Base-by-base conservation (phyloP, 1,140 invertebrate species). In the Cardiocondyla obscurior region DNA sequence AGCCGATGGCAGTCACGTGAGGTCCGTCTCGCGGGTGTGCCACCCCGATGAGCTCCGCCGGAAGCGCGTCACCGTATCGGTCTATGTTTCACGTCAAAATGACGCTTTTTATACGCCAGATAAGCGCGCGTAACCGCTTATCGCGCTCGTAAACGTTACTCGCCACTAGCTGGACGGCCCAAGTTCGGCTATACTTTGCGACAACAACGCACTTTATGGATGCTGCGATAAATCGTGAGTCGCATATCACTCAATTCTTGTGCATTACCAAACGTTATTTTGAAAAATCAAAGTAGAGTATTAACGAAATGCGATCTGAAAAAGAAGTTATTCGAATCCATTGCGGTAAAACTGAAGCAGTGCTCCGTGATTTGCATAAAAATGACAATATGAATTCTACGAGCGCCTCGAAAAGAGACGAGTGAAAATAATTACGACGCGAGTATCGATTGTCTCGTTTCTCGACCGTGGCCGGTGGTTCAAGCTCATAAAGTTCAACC, bases 391-490 rank as follows among this genome's bases (percentile, higher is more conserved):
- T 10, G 49, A 7, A 7, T 16, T 57, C 22, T 14, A 57, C 42
- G 30, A 33, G 44, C 16, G 12, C 12, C 8, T n/a, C 28, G n/a
- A 62, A 22, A n/a, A 46, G 2, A 55, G 39, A 46, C 8, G 12
- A 4, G 28, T 5, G 42, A 64, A 76, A 76, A 76, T 64, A 76
- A 49, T 76, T 19, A 28, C 57, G 39, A 22, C 57, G 30, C 7
- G 3, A 46, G 28, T 76, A 76, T 76, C 42, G 57, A 76, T 76
- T 76, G 28, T 76, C 55, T 62, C 55, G 30, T 60, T n/a, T n/a
- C 72, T 44, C 39, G 19, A 46, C 33, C 8, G 25, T 12, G 36
- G 12, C 25, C 53, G 33, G 28, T 33, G 42, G 57, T 76, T n/a
- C 57, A 51, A 64, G 14, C 51, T 73, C 69, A 33, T 39, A 49